These are phyloP conservation scores for Molothrus ater DNA, from an alignment of 2,797 vertebrate genomes.

Conservation along the genomic window DNA sequence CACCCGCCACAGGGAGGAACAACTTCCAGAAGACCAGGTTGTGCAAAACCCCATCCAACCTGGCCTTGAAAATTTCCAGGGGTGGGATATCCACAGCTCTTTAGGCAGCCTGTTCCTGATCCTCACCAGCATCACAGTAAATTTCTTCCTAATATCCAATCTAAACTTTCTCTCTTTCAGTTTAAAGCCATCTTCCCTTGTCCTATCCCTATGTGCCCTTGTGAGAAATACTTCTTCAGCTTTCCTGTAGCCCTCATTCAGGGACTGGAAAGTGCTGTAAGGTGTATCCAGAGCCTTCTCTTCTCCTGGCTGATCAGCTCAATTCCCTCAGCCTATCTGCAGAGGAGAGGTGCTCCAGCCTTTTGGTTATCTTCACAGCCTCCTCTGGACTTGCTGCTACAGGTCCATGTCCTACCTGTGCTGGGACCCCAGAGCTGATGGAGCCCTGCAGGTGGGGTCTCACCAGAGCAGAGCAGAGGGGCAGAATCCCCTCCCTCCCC, in stretches of 20 bases:
- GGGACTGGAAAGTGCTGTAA: not conserved
- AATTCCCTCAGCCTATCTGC: not conserved
- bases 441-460: not conserved
- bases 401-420: not conserved
- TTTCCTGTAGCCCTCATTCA: not conserved
- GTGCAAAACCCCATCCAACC: not conserved
- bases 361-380: not conserved
- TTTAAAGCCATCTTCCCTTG: not conserved
- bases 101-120: not conserved
- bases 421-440: not conserved
- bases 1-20: not conserved
- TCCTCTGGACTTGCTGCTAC: not conserved
- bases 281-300: not conserved
- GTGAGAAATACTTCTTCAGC: not conserved
- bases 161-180: not conserved
- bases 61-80: not conserved
- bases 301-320: not conserved
- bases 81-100: not conserved
- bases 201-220: not conserved
- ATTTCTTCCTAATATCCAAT: not conserved
- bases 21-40: not conserved
- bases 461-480: not conserved
- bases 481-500: not conserved
- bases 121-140: not conserved
- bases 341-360: not conserved